A percentile compares a stretch with the other conserved stretches of the same genome.
These are phyloP conservation scores for Ennomos quercinarius DNA, from an alignment of 2,888 invertebrate genomes.

Conservation along the genomic window DNA sequence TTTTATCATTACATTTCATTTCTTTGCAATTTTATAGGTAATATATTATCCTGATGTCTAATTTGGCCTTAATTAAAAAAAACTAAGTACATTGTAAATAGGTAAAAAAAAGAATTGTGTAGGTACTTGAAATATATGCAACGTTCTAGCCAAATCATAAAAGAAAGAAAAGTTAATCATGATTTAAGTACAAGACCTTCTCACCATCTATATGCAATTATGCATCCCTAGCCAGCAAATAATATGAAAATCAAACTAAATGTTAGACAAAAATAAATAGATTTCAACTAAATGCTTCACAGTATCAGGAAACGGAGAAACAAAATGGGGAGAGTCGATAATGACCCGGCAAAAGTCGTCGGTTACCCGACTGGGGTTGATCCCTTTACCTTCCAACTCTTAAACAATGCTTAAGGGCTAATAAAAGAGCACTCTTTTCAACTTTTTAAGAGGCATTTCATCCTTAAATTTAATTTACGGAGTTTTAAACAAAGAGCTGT, in stretches of 20 bases:
- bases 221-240: conserved; percentile 16
- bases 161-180: too few relatives aligned
- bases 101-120: too few relatives aligned
- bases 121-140: too few relatives aligned
- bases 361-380: conserved; percentile 59
- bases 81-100: background rate
- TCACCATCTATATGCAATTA: background rate
- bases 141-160: too few relatives aligned
- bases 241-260: conserved; percentile 33
- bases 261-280: conserved; percentile 52
- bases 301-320: conserved; percentile 61
- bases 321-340: conserved; percentile 73
- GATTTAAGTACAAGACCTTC: too few relatives aligned
- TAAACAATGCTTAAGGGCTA: conserved; percentile 80
- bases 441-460: conserved; percentile 58
- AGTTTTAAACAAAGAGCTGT: conserved; percentile 44
- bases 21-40: too few relatives aligned
- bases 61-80: background rate
- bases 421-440: conserved; percentile 77
- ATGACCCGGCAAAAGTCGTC: conserved; percentile 75
- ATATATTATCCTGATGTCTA: too few relatives aligned
- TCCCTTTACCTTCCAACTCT: conserved; percentile 71
- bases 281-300: conserved; percentile 56
- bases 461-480: conserved; percentile 43
- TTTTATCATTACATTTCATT: background rate